Conservation (phyloP, 2,797 vertebrate genomes). For the Parauchenoglanis ngamensis region DNA sequence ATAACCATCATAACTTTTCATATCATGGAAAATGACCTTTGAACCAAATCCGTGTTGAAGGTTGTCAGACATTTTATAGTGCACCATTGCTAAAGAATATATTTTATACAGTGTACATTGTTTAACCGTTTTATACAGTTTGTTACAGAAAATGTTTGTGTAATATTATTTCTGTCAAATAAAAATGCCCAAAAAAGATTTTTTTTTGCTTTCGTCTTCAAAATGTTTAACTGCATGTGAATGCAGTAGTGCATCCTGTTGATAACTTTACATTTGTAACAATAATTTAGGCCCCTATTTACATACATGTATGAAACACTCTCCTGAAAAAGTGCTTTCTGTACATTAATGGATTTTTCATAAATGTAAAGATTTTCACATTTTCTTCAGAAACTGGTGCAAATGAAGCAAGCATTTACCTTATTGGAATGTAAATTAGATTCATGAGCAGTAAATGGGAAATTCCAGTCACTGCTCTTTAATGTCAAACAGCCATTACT, state of each 20-base stretch:
- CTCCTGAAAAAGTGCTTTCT: neutral
- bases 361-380: no score
- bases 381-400: neutral
- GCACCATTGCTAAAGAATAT: neutral
- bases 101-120: neutral
- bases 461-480: constrained; percentile 4
- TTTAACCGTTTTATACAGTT: neutral
- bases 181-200: neutral
- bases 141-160: neutral
- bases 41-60: no score
- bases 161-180: constrained; percentile 11
- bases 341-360: no score
- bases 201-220: neutral
- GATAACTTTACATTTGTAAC: neutral
- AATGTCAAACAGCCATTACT: neutral
- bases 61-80: neutral
- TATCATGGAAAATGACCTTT: neutral
- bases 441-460: neutral
- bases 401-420: neutral
- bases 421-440: neutral
- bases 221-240: neutral
- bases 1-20: neutral
- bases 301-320: neutral
- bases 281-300: neutral
- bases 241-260: neutral